Evolutionary conservation across 2,797 vertebrate genomes (phyloP), one percentile per base, ranked within the genome.

Genomic region (Syngnathus acus): DNA sequence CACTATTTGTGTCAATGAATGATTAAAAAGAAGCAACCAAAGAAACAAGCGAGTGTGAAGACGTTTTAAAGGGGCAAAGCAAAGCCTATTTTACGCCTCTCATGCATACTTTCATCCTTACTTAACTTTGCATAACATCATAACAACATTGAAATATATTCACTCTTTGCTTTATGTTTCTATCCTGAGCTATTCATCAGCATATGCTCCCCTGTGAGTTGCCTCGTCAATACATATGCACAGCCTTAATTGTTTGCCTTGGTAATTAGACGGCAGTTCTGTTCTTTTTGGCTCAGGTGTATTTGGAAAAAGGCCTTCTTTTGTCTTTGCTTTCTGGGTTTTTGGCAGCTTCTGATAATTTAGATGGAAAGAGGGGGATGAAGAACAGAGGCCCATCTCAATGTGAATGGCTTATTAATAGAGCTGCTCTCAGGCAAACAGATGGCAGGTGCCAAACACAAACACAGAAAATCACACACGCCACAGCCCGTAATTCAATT

Each of bases 381-480:
- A 87, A 85, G 76, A 86, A 81, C 50, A 84, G 84, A 81, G 83
- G 84, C 79, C 84, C 78, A 80, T 87, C 84, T 87, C 77, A 84
- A 87, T 89, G 82, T 87, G 86, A 89, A 87, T 87, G 83, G 83
- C 82, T 85, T 90, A 91, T 89, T 91, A 90, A 89, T 89, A 89
- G 84, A 86, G 85, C 81, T 71, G 76, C 82, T 86, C 81, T 78
- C 78, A 75, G 78, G 87, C 82, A 88, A 88, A 88, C 89, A 91
- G 89, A 90, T 90, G 89, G 86, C 84, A 83, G 83, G 81, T 86
- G 87, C 87, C 84, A 89, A 87, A 88, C 85, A 89, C 86, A 89
- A 87, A 86, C 84, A 84, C 70, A 84, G 84, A 86, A 83, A 62
- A 85, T 87, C 84, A 87, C 78, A 87, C 82, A 81, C 82, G 87